phyloP scores from a whole-genome alignment of 2,888 invertebrate genomes.

The Erebia palarica region DNA sequence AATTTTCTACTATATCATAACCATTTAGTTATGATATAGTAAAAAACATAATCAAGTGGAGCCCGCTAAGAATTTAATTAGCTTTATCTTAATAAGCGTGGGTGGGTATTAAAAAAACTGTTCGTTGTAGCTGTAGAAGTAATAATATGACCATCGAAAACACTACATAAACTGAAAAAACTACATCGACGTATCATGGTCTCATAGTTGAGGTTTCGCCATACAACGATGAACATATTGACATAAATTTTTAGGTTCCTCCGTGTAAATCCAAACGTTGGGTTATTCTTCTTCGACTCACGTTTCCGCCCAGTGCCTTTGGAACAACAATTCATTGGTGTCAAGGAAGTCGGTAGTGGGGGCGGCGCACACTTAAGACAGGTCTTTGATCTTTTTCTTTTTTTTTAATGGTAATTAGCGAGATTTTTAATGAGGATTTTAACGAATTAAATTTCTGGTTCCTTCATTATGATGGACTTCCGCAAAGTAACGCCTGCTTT shows the following conservation, averaged over 20 bases:
- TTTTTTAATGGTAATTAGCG: too few relatives aligned
- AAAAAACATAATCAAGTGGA: neutral
- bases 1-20: too few relatives aligned
- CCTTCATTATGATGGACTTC: too few relatives aligned
- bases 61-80: neutral
- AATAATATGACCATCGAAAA: neutral
- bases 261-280: conserved; percentile 94
- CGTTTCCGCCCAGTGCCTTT: conserved; percentile 97
- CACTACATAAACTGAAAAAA: too few relatives aligned
- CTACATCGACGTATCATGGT: neutral
- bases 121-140: neutral
- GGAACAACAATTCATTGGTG: conserved; percentile 94
- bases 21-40: neutral
- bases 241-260: conserved; percentile 84
- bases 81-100: too few relatives aligned
- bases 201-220: neutral
- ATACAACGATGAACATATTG: neutral
- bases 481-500: too few relatives aligned
- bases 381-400: conserved; percentile 44
- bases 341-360: conserved; percentile 84
- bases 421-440: too few relatives aligned
- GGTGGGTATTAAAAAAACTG: neutral
- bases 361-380: conserved; percentile 70
- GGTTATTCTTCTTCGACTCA: conserved; percentile 96
- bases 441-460: too few relatives aligned